Base-by-base conservation (phyloP, 2,113 vertebrate species). In the Trochalopteron elliotii region DNA sequence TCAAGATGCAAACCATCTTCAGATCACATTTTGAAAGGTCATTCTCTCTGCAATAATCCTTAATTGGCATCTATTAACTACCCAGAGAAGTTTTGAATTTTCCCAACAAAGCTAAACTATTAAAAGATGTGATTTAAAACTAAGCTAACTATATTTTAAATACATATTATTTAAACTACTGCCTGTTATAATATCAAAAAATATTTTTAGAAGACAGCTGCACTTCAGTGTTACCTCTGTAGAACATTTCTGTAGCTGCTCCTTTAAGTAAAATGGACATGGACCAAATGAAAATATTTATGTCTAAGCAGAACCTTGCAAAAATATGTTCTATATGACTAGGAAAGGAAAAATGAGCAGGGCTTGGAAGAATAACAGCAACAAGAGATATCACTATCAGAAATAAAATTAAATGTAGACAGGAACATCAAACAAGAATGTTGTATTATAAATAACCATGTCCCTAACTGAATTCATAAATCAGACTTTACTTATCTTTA, bases 321-420 rank as follows among this genome's bases (percentile, higher is more conserved):
- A 80, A 94, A 90, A 90, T 90, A 65, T 77, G 56, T 90, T 85
- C 70, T 57, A 63, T 86, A 59, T 78, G 68, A 92, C 88, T 83
- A 56, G 35, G 56, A 81, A 92, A 90, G 86, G 63, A 93, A 95
- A 97, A 94, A 93, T 86, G 86, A 94, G 47, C 60, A 63, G 33
- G 7, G 40, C 76, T 89, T 83, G 56, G 68, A 89, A 87, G 91
- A 95, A 83, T 92, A 96, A 74, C 89, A 93, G 64, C 90, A 92
- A 93, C 90, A 97, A 95, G 94, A 95, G 96, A 92, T 94, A 96
- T 35, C 83, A 74, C 89, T 90, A 89, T 95, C 92, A 96, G 92
- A 95, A 94, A 95, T 77, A 94, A 95, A 97, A 94, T 97, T 94
- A 95, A 92, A 95, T 71, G 68, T 83, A 74, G 94, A 92, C 94